Evolutionary conservation across 1,140 invertebrate species (phyloP).

Genomic region (Oreohelix idahoensis): DNA sequence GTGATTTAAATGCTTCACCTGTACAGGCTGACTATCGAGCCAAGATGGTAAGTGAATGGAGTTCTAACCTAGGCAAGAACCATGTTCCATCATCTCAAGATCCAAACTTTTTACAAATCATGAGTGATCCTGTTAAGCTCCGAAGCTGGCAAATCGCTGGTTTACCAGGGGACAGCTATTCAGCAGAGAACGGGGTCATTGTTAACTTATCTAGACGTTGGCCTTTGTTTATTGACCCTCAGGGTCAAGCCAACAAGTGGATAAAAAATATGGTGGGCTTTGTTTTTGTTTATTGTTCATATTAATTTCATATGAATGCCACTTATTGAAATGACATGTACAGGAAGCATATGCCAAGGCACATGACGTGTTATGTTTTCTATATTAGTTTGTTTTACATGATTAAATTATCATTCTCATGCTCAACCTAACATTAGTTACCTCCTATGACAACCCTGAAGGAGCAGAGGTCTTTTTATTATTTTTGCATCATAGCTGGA

Average conservation of each 20-base stretch:
- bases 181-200: slow-evolving; percentile 74
- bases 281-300: neutral
- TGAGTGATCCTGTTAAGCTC: slow-evolving; percentile 73
- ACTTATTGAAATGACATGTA: neutral
- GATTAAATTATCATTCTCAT: no score
- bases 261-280: slow-evolving; percentile 72
- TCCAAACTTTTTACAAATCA: slow-evolving; percentile 62
- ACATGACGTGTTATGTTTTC: no score
- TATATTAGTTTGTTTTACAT: no score
- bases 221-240: slow-evolving; percentile 74
- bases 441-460: no score
- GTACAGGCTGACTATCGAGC: slow-evolving; percentile 69
- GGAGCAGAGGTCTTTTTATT: no score
- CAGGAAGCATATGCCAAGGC: no score
- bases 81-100: slow-evolving; percentile 70
- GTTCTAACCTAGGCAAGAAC: slow-evolving; percentile 55
- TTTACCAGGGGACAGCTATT: slow-evolving; percentile 73
- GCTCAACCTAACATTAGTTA: no score
- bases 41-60: slow-evolving; percentile 68
- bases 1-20: neutral
- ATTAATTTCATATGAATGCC: neutral
- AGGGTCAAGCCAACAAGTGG: slow-evolving; percentile 75
- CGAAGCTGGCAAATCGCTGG: slow-evolving; percentile 74
- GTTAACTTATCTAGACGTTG: slow-evolving; percentile 71
- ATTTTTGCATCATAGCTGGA: no score